phyloP scores from a whole-genome alignment of 2,888 invertebrate genomes.

The Euspilapteryx auroguttella region DNA sequence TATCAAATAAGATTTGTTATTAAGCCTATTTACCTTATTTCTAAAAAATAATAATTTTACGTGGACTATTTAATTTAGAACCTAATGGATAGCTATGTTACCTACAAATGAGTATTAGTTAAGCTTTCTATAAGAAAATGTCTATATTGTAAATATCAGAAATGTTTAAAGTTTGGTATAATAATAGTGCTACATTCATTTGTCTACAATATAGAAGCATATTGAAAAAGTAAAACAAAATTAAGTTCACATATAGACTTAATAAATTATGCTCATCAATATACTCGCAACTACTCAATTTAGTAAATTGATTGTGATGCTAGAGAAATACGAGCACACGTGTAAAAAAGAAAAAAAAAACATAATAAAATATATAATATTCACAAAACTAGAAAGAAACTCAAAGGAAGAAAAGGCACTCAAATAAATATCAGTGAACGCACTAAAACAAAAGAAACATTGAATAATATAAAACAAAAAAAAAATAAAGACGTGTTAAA shows the following conservation, averaged over 20 bases:
- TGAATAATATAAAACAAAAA: slow-evolving; percentile 16
- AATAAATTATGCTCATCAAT: slow-evolving; percentile 32
- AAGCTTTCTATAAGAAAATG: slow-evolving; percentile 31
- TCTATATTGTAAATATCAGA: too few species aligned
- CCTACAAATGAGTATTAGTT: too few species aligned
- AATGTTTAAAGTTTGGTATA: too few species aligned
- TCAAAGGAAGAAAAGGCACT: slow-evolving; percentile 28
- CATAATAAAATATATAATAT: slow-evolving; percentile 15
- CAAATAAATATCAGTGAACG: slow-evolving; percentile 28
- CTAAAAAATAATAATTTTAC: too few species aligned
- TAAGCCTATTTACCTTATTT: too few species aligned
- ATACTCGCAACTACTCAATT: slow-evolving; percentile 25
- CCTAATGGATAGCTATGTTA: too few species aligned
- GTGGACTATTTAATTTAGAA: too few species aligned
- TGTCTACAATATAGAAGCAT: slow-evolving; percentile 44
- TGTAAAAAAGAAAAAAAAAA: slow-evolving; percentile 24
- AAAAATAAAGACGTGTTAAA: slow-evolving; percentile 55
- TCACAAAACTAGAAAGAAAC: slow-evolving; percentile 30
- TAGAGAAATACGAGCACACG: slow-evolving; percentile 52
- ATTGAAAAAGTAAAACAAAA: slow-evolving; percentile 40
- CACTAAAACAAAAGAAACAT: slow-evolving; percentile 30
- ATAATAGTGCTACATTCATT: slow-evolving; percentile 33
- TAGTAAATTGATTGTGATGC: slow-evolving; percentile 24
- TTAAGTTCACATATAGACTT: slow-evolving; percentile 36
- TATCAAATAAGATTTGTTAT: too few species aligned